phyloP scores from a whole-genome alignment of 2,797 vertebrate species.

The Arvicola amphibius region DNA sequence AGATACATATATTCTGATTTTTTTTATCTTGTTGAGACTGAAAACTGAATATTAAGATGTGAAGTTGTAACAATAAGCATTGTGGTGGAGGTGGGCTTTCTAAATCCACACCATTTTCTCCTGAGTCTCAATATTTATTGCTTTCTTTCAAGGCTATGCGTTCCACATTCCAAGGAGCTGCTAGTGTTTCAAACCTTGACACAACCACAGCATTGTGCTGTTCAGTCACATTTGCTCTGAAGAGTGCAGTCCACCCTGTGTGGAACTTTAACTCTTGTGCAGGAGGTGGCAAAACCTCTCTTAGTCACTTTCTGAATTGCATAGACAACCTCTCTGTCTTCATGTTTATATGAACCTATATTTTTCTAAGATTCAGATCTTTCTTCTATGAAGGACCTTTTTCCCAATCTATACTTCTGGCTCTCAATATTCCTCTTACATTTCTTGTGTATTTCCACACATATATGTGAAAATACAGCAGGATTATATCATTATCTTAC shows the following conservation, averaged over 20 bases:
- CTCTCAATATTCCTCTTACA: neutral
- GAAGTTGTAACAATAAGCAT: neutral
- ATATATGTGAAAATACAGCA: neutral
- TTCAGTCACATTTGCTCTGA: neutral
- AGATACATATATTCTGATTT: neutral
- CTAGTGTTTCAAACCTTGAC: neutral
- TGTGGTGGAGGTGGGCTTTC: neutral
- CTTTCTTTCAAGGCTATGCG: neutral
- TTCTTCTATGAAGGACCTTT: neutral
- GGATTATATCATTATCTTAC: neutral
- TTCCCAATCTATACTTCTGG: neutral
- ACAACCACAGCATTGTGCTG: neutral
- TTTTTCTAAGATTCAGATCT: neutral
- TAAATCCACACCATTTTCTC: neutral
- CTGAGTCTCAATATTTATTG: neutral
- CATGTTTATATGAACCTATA: neutral
- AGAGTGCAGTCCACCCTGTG: neutral
- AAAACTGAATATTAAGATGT: neutral
- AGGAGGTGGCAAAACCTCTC: neutral
- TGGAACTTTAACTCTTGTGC: neutral
- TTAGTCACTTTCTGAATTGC: neutral
- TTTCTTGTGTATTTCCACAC: neutral
- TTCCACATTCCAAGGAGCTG: neutral
- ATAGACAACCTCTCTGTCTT: neutral
- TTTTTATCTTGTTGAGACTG: neutral